Evolutionary conservation across 2,113 vertebrate genomes (phyloP).

Genomic region (Gyps fulvus): DNA sequence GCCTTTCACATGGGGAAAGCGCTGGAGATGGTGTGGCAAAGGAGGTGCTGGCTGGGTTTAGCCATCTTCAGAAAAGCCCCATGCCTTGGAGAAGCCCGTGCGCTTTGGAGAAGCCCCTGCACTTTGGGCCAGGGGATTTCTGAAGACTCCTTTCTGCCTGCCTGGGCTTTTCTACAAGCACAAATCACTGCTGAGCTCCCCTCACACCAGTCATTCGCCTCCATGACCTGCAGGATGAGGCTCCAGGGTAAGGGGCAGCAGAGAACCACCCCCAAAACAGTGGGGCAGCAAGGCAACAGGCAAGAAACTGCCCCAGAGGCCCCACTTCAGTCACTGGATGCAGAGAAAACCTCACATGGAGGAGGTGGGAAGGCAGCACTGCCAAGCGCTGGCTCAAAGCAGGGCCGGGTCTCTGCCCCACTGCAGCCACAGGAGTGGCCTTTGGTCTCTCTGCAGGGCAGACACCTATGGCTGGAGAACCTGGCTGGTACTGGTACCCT

Average conservation of each 20-base stretch:
- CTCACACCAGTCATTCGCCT: neutral
- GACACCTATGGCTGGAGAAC: neutral
- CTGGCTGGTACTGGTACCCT: neutral
- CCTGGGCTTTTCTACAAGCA: neutral
- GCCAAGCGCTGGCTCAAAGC: neutral
- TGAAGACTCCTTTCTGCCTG: neutral
- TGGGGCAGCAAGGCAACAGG: neutral
- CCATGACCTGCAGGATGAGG: neutral
- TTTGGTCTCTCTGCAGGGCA: neutral
- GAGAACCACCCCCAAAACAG: neutral
- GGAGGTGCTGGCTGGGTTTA: neutral
- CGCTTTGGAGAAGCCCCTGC: neutral
- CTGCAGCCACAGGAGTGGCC: neutral
- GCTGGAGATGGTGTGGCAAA: neutral
- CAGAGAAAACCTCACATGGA: neutral
- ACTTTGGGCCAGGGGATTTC: neutral
- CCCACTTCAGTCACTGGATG: neutral
- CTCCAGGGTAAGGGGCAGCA: neutral
- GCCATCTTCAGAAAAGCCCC: neutral
- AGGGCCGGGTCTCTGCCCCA: neutral
- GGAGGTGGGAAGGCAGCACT: neutral
- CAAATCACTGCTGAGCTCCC: neutral
- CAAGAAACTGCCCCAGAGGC: neutral
- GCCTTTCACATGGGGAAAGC: neutral
- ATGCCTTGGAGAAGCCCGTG: neutral